Conservation (phyloP, 2,113 vertebrate genomes). For the Sigmodon hispidus region DNA sequence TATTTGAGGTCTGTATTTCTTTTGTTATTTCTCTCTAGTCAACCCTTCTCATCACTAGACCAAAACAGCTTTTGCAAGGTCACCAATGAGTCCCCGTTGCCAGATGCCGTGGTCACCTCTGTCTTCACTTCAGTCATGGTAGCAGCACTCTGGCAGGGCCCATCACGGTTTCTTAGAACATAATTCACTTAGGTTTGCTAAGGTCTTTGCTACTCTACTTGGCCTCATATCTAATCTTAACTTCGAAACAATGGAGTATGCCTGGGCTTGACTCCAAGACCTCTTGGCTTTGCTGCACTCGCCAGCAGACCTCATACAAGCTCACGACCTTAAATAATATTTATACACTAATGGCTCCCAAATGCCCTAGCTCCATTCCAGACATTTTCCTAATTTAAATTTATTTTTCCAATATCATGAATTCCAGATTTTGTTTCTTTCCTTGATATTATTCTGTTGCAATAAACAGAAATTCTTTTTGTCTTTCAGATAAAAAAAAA, state of each 20-base stretch:
- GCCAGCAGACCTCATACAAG: neutral
- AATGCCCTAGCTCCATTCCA: neutral
- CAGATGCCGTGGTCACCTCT: neutral
- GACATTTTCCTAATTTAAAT: neutral
- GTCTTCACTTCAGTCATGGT: neutral
- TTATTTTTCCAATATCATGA: conserved; percentile 2
- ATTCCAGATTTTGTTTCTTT: conserved; percentile 2
- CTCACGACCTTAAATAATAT: neutral
- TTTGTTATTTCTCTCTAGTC: neutral
- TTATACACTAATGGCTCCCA: neutral
- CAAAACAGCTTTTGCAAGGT: neutral
- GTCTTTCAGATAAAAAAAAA: neutral
- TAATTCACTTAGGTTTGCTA: conserved; percentile 21
- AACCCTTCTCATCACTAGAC: neutral
- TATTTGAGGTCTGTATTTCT: neutral
- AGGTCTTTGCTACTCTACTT: neutral
- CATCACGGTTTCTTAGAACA: neutral
- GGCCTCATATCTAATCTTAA: neutral
- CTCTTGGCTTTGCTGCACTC: neutral
- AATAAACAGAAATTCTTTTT: neutral
- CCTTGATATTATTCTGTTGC: neutral
- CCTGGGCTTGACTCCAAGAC: neutral
- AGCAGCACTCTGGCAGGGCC: neutral
- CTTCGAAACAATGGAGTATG: neutral
- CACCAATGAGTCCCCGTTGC: neutral